Evolutionary conservation across 2,113 vertebrate species (phyloP).

Genomic region (Tautogolabrus adspersus): DNA sequence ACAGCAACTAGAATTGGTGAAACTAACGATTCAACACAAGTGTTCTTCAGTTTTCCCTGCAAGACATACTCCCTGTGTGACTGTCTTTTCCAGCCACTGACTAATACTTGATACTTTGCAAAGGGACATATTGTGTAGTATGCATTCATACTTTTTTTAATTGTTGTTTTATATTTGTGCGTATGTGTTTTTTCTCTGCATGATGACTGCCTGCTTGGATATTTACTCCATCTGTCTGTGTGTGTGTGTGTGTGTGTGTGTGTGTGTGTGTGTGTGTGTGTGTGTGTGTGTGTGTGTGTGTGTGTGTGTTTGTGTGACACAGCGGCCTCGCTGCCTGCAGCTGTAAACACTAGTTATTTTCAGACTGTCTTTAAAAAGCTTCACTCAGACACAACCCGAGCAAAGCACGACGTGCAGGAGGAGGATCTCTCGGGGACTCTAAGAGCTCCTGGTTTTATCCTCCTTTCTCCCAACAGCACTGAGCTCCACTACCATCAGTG

Average conservation of each 20-base stretch:
- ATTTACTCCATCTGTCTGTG: slow-evolving; percentile 70
- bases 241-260: not conserved
- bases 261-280: slow-evolving; percentile 59
- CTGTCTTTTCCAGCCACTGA: slow-evolving; percentile 22
- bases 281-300: slow-evolving; percentile 5
- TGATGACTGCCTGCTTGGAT: slow-evolving; percentile 65
- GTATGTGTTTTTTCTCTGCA: slow-evolving; percentile 24
- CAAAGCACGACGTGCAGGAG: slow-evolving; percentile 32
- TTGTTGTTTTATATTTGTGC: slow-evolving; percentile 14
- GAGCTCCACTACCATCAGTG: slow-evolving; percentile 39
- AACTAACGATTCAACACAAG: slow-evolving; percentile 28
- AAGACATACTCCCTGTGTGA: slow-evolving; percentile 32
- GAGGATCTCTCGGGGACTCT: slow-evolving; percentile 60
- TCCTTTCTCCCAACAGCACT: slow-evolving; percentile 31
- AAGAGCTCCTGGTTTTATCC: slow-evolving; percentile 61
- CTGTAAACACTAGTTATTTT: slow-evolving; percentile 76
- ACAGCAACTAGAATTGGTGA: slow-evolving; percentile 24
- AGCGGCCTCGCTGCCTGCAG: slow-evolving; percentile 42
- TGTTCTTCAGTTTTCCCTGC: slow-evolving; percentile 36
- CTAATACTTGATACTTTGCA: slow-evolving; percentile 1
- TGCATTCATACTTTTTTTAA: slow-evolving; percentile 46
- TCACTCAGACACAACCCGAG: slow-evolving; percentile 52
- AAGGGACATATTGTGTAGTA: slow-evolving; percentile 38
- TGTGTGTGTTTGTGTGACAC: slow-evolving; percentile 29
- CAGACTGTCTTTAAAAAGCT: slow-evolving; percentile 66